phyloP scores from a whole-genome alignment of 2,113 vertebrate species.

The Microcebus ravelobensis region DNA sequence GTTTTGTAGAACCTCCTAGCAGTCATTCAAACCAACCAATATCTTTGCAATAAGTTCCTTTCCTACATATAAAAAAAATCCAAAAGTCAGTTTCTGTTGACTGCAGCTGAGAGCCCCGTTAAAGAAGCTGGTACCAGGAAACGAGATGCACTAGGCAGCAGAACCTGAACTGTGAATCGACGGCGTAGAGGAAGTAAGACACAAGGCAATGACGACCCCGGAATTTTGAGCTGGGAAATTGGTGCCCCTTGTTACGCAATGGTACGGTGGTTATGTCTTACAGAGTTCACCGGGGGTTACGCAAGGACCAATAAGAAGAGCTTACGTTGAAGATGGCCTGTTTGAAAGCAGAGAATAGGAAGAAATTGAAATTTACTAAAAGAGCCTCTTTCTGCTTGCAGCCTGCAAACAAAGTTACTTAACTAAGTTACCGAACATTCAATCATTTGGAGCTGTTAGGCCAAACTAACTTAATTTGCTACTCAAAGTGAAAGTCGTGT shows the following conservation, averaged over 20 bases:
- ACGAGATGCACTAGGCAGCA: not conserved
- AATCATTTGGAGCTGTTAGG: not conserved
- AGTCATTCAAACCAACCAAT: not conserved
- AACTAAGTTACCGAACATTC: not conserved
- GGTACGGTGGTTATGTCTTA: not conserved
- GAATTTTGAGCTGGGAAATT: not conserved
- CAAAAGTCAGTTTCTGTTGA: not conserved
- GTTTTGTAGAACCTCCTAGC: not conserved
- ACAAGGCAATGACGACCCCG: not conserved
- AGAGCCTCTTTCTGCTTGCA: not conserved
- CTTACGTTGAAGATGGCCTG: not conserved
- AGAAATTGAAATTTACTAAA: not conserved
- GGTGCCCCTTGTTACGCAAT: not conserved
- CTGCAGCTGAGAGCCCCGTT: not conserved
- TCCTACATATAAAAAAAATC: not conserved
- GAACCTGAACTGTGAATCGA: not conserved
- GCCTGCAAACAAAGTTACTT: not conserved
- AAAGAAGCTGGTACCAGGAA: not conserved
- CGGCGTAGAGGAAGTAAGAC: not conserved
- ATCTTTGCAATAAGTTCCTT: not conserved
- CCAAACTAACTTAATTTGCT: conserved; percentile 51
- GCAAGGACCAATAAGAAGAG: not conserved
- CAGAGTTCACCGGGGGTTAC: not conserved
- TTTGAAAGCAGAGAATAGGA: not conserved
- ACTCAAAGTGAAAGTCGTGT: not conserved